Conservation (phyloP, 2,888 invertebrate species). For the Deilephila porcellus region DNA sequence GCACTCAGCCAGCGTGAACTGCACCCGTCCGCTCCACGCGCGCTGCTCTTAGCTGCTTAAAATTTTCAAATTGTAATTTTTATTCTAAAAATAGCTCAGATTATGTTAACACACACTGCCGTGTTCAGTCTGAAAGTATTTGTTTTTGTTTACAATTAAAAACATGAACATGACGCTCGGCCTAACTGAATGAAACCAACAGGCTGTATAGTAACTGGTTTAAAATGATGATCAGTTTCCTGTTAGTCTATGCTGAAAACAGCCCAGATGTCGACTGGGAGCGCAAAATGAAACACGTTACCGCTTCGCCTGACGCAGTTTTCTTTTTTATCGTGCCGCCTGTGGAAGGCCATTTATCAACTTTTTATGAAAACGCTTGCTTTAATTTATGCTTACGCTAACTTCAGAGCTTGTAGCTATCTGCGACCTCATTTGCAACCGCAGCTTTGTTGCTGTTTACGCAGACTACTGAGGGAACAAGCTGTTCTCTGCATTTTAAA, state of each 20-base stretch:
- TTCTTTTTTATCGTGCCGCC: conserved; percentile 77
- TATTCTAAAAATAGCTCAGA: not conserved
- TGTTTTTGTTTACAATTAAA: not conserved
- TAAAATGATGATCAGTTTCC: conserved; percentile 24
- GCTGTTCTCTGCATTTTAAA: conserved; percentile 59
- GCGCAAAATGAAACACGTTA: conserved; percentile 81
- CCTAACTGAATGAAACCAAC: conserved; percentile 37
- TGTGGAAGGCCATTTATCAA: conserved; percentile 81
- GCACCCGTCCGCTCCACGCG: conserved; percentile 55
- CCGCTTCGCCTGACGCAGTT: conserved; percentile 75
- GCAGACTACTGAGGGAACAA: conserved; percentile 46
- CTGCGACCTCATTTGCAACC: conserved; percentile 77
- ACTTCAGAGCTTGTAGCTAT: conserved; percentile 75
- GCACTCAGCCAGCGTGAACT: conserved; percentile 64
- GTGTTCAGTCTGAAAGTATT: not conserved
- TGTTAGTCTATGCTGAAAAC: conserved; percentile 58
- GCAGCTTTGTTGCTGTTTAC: conserved; percentile 70
- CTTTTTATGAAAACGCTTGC: conserved; percentile 82
- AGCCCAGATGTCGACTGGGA: conserved; percentile 75
- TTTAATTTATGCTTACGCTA: conserved; percentile 83
- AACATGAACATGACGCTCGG: not conserved
- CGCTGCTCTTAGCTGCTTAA: conserved; percentile 46
- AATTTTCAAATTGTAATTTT: not conserved
- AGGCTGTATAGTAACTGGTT: conserved; percentile 29
- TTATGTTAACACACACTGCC: not conserved